Base-by-base conservation (phyloP, 2,113 vertebrate genomes). In the Gymnogyps californianus region DNA sequence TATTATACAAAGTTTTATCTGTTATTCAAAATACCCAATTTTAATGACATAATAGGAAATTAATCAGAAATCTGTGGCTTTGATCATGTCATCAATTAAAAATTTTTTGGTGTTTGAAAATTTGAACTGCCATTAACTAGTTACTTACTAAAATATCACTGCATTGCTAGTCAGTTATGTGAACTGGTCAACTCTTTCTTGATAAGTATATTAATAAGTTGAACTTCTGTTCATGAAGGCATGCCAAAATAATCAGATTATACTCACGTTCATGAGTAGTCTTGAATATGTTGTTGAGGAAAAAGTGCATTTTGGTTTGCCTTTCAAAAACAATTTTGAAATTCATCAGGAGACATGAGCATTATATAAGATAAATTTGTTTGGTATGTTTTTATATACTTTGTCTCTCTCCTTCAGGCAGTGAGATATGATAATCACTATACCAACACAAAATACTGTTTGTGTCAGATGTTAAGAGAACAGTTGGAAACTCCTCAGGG, bases 391-490 rank as follows among this genome's bases (percentile, higher is more conserved):
- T 92, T 94, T 38, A 72, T 90, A 29, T 79, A 15, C 32, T 87
- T 89, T 66, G 57, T 92, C 5, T 96, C 28, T 93, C 94, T 91
- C 81, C 69, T 77, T 4, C 97, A 99, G 99, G 99, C 99, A 17
- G 98, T 99, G 86, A 98, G 97, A 66, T 99, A 99, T 36, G 98
- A 99, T 49, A 99, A 99, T 97, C 98, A 99, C 79, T 99, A 99
- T 82, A 99, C 99, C 96, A 99, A 99, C 98, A 99, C 99, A 25
- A 99, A 99, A 94, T 99, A 99, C 96, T 99, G 99, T 90, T 97
- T 99, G 95, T 99, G 99, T 95, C 99, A 99, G 97, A 99, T 99
- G 99, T 98, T 99, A 58, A 93, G 99, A 55, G 99, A 99, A 72
- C 98, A 98, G 91, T 52, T 99, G 97, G 99, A 99, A 97, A 99